phyloP scores from a whole-genome alignment of 2,888 invertebrate species.

The Drosophila hawaiiensis region DNA sequence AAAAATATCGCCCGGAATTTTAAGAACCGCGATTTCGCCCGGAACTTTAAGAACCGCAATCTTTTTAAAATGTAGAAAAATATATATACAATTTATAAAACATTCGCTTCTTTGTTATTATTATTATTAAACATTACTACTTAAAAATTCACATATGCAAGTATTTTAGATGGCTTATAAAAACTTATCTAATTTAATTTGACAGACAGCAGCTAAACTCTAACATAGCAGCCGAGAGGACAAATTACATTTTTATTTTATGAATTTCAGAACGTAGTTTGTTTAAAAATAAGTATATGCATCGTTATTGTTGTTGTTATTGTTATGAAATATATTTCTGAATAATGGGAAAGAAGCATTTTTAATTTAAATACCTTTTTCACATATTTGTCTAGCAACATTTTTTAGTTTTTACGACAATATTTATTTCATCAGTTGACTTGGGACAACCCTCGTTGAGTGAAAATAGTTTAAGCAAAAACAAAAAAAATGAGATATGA shows the following conservation, averaged over 20 bases:
- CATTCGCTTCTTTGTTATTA: too few species aligned
- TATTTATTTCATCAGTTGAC: not conserved
- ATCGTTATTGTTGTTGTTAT: too few species aligned
- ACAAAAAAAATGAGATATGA: slow-evolving; percentile 10
- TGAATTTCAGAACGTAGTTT: not conserved
- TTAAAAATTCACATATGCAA: too few species aligned
- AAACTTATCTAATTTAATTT: not conserved
- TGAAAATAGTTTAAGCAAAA: slow-evolving; percentile 34
- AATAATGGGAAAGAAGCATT: not conserved
- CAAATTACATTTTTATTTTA: not conserved
- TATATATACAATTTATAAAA: too few species aligned
- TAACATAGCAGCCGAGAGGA: not conserved
- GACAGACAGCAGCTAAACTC: not conserved
- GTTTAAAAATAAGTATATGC: not conserved
- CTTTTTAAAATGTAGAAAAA: too few species aligned
- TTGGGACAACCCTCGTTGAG: not conserved
- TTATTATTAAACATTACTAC: too few species aligned
- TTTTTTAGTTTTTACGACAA: accelerated
- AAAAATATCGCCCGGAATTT: not conserved
- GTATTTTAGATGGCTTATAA: not conserved
- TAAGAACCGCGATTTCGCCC: not conserved
- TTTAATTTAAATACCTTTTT: not conserved
- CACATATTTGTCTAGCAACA: not conserved
- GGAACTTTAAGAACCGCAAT: not conserved
- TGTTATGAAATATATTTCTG: not conserved